phyloP scores from a whole-genome alignment of 2,797 vertebrate genomes.

The Sebastes iracundus region DNA sequence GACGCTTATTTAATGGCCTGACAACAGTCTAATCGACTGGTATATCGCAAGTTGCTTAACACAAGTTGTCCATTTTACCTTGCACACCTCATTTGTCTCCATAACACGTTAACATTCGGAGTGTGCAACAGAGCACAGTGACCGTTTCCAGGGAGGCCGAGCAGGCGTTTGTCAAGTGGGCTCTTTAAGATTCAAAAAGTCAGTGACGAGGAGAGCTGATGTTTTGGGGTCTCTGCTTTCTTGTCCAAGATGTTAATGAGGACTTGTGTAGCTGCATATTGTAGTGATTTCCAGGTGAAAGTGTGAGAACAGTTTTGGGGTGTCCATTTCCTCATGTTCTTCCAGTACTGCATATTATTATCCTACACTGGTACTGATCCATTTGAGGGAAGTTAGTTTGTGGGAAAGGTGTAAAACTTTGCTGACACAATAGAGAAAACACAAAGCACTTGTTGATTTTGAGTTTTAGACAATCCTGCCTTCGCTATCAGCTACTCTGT shows the following conservation, averaged over 20 bases:
- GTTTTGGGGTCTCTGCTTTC: constrained; percentile 16
- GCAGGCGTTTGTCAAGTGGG: background rate
- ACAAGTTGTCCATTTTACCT: background rate
- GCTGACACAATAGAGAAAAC: constrained; percentile 61
- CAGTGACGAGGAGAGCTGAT: background rate
- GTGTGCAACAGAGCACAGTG: constrained; percentile 4
- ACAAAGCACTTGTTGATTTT: constrained; percentile 75
- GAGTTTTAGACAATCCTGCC: constrained; percentile 84
- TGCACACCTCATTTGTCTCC: constrained; percentile 1
- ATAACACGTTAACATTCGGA: background rate
- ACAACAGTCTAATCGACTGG: too few species aligned
- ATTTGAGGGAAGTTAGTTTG: constrained; percentile 20
- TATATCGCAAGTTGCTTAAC: background rate
- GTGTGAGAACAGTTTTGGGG: constrained; percentile 25
- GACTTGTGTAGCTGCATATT: constrained; percentile 33
- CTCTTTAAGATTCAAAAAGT: background rate
- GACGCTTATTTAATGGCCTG: too few species aligned
- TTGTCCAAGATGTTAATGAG: background rate
- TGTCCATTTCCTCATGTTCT: constrained; percentile 53
- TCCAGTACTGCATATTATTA: constrained; percentile 46
- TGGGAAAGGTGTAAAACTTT: constrained; percentile 20
- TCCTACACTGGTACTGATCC: constrained; percentile 28
- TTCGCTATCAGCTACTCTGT: constrained; percentile 80
- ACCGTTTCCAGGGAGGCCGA: background rate
- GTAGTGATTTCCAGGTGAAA: constrained; percentile 20